phyloP scores from a whole-genome alignment of 2,888 invertebrate species.

The Torymus texanus region DNA sequence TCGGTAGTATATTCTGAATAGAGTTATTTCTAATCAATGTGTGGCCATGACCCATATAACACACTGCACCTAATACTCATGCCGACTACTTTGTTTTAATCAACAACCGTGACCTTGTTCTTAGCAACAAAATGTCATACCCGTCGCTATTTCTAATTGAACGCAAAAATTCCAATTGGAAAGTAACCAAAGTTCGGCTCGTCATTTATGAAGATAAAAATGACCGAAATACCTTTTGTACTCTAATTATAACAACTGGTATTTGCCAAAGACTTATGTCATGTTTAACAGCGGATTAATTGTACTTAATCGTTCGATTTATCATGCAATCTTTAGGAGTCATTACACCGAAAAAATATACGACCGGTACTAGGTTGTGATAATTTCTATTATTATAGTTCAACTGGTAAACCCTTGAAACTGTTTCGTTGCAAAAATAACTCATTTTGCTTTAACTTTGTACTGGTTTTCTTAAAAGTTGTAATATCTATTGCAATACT shows the following conservation, averaged over 20 bases:
- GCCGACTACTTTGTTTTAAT: background rate
- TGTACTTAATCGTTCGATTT: slow-evolving; percentile 25
- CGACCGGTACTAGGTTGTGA: slow-evolving; percentile 5
- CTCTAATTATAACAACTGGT: slow-evolving; percentile 52
- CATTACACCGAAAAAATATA: background rate
- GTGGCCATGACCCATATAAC: slow-evolving; percentile 32
- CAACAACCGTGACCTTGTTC: slow-evolving; percentile 15
- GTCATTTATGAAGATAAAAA: slow-evolving; percentile 50
- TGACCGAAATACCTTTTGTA: slow-evolving; percentile 53
- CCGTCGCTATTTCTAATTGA: background rate
- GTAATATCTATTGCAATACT: too few species aligned
- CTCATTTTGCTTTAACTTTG: too few species aligned
- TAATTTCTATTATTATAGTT: background rate
- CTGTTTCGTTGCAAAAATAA: too few species aligned
- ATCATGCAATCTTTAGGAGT: slow-evolving; percentile 5
- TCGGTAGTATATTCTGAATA: slow-evolving; percentile 9
- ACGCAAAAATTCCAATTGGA: slow-evolving; percentile 36
- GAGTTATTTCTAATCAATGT: slow-evolving; percentile 46
- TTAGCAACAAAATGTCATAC: background rate
- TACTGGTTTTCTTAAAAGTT: too few species aligned
- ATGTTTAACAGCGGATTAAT: slow-evolving; percentile 43
- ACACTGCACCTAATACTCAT: background rate
- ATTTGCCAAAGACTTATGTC: slow-evolving; percentile 48
- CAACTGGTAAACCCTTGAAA: too few species aligned
- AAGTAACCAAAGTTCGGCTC: slow-evolving; percentile 10